Evolutionary conservation across 2,113 vertebrate species (phyloP), one percentile per base, ranked within the genome.

Genomic region (Ictidomys tridecemlineatus): DNA sequence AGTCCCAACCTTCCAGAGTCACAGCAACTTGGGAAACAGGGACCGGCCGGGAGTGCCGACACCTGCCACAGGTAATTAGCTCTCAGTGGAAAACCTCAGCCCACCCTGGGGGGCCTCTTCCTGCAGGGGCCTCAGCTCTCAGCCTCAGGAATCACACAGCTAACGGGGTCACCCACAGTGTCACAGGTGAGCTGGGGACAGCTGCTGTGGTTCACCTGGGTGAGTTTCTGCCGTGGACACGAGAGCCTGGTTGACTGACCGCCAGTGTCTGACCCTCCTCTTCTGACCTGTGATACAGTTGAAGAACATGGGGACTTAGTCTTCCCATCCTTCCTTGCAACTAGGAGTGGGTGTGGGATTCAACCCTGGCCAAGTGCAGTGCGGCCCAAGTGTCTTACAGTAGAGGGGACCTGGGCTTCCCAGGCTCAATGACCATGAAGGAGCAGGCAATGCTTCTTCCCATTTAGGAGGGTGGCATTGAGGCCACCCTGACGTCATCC

Each of bases 1-100:
- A 95, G 93, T 56, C 80, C 85, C n/a, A 42, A 14, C 39, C 82
- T 92, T 58, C 83, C 37, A 58, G 70, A 94, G 72, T 85, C 92
- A 67, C 11, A 70, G 72, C 14, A 61, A 56, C 56, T 77, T 85
- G 77, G 84, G 86, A 94, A 95, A 89, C 1, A 65, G 88, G 77
- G 58, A 95, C 88, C 82, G 69, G 56, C 39, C 70, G 37, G 76
- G 85, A 85, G 39, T 2, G 69, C 74, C 1, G 51, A 94, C 70
- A 84, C 39, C 24, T 56, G 65, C 72, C 17, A 7, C 5, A 42
- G 86, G 76, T 61, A 37, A 61, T 89, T 34, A 73, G 70, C 26
- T 77, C 78, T 53, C 80, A 69, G 76, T 1, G 32, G 89, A 92
- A 76, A 61, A 63, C 1, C 16, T 58, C 16, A 28, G 67, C n/a